Conservation (phyloP, 2,888 invertebrate species). For the Scaptomyza cyrtandrae region DNA sequence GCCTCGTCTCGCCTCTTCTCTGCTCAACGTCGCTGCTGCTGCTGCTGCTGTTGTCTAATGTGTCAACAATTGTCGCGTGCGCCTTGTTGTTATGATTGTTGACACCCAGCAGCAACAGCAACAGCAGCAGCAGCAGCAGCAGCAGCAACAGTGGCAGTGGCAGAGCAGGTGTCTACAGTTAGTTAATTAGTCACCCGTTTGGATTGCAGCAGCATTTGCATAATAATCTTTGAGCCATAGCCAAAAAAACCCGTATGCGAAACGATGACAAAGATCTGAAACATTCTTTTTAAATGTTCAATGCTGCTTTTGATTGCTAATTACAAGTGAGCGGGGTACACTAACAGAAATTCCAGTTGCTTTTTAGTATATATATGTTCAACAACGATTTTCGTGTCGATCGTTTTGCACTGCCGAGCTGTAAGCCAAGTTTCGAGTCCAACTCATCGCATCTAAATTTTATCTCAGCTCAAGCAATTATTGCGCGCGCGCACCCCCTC, state of each 20-base stretch:
- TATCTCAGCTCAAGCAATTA: constrained; percentile 25
- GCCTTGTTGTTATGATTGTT: constrained; percentile 8
- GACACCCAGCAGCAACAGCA: constrained; percentile 10
- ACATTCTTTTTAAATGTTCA: no score
- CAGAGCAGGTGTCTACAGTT: background rate
- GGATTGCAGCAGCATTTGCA: constrained; percentile 24
- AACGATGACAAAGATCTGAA: no score
- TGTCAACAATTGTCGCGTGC: constrained; percentile 55
- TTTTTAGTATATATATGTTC: no score
- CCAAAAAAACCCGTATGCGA: no score
- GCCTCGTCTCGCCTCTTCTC: constrained; percentile 11
- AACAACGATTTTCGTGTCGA: no score
- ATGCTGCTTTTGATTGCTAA: no score
- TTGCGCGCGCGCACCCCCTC: background rate
- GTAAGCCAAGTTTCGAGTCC: constrained; percentile 25
- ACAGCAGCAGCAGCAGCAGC: constrained; percentile 1
- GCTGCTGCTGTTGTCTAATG: constrained; percentile 20
- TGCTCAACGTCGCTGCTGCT: background rate
- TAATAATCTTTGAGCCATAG: background rate
- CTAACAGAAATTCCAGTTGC: no score
- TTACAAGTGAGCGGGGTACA: no score
- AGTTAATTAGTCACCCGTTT: constrained; percentile 24
- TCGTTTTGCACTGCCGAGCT: background rate
- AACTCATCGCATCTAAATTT: constrained; percentile 63
- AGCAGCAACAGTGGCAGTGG: background rate